Evolutionary conservation across 2,888 invertebrate species (phyloP), one percentile per base, ranked within the genome.

Genomic region (Nomada lathburiana): DNA sequence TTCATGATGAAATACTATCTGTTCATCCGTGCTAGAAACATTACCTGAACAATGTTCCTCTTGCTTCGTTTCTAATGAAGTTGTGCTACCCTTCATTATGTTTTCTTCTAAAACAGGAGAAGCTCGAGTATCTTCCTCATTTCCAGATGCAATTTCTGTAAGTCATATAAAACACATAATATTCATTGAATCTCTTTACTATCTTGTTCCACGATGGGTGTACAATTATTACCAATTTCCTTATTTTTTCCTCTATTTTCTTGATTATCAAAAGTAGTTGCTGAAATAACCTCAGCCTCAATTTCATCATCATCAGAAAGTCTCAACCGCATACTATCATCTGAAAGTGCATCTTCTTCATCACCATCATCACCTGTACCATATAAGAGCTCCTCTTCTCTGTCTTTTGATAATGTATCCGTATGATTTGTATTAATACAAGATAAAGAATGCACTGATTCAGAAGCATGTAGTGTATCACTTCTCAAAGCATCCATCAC

Each of bases 301-400:
- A 64, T 76, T 36, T 92, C 92, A 73, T 92, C 93, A 72, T 92
- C 94, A 76, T 93, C 94, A 3, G 94, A 93, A n/a, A 93, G 79
- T 86, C 90, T 91, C 81, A 94, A 90, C 67, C 91, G 92, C 69
- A 94, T 90, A 82, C 91, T 92, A 76, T 92, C 93, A 76, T 92
- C 92, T 1, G 90, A 92, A 13, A 90, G 72, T 53, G 88, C 86
- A 76, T 92, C 93, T 63, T 93, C 92, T 77, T 92, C 93, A 64
- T 91, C 90, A 55, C 89, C 90, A 79, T 88, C 90, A 77, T 84
- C 88, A 55, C 82, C 89, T 26, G 63, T 60, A 44, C 85, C 81
- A 80, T 88, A 91, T 77, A 92, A 90, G 50, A 92, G 85, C 68
- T 91, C 91, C 26, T 91, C 90, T 77, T 91, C 91, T 79, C 89